A percentile compares a stretch with the other conserved stretches of the same genome.
These are phyloP conservation scores for Cryptoblepharus egeriae DNA, from an alignment of 2,797 vertebrate genomes.

Conservation along the genomic window DNA sequence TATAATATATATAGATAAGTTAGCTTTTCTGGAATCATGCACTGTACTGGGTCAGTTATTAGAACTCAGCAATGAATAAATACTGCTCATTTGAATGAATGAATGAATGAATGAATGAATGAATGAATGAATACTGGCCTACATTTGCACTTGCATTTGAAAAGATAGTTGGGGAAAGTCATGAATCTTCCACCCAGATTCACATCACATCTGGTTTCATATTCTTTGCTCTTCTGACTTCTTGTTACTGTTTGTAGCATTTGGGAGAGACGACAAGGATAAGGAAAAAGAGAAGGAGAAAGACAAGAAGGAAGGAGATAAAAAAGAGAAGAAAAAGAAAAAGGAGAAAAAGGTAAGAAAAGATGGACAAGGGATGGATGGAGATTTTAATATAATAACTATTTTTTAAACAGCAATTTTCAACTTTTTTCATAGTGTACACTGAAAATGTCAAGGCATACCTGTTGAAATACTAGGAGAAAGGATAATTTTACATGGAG, in stretches of 20 bases:
- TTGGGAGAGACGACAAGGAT: slow-evolving; percentile 71
- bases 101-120: too few species aligned
- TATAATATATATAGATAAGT: too few species aligned
- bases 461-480: not conserved
- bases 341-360: slow-evolving; percentile 49
- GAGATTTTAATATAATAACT: too few species aligned
- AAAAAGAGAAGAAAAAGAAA: slow-evolving; percentile 35
- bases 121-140: not conserved
- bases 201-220: not conserved
- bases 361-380: not conserved
- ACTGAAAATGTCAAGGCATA: too few species aligned
- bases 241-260: slow-evolving; percentile 48
- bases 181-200: not conserved
- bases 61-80: not conserved
- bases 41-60: not conserved
- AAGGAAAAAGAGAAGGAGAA: slow-evolving; percentile 34
- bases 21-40: too few species aligned
- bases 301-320: slow-evolving; percentile 1
- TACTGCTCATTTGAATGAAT: not conserved
- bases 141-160: not conserved
- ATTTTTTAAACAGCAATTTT: too few species aligned
- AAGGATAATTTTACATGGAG: too few species aligned
- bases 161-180: not conserved
- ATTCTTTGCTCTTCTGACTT: not conserved
- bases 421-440: too few species aligned